Conservation (phyloP, 2,113 vertebrate species). For the Pimephales promelas region DNA sequence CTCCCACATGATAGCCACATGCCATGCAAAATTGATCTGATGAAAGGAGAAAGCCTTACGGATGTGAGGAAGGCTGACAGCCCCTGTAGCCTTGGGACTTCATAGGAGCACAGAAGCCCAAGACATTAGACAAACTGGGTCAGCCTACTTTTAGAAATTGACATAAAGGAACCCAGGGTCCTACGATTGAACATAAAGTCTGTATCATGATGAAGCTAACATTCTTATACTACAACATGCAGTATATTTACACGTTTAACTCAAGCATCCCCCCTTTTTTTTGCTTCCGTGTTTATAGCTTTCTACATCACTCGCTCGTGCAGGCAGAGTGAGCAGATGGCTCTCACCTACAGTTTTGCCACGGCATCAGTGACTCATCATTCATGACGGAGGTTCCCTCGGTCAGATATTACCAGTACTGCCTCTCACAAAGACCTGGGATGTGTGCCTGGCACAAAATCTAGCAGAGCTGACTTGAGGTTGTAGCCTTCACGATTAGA, state of each 20-base stretch:
- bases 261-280: not conserved
- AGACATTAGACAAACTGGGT: conserved; percentile 53
- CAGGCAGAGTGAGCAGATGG: conserved; percentile 59
- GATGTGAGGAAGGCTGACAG: conserved; percentile 30
- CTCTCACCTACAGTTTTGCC: conserved; percentile 64
- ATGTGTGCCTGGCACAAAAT: not conserved
- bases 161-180: conserved; percentile 5
- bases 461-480: not conserved
- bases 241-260: not conserved
- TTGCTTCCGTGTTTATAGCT: not conserved
- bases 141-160: conserved; percentile 49
- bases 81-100: conserved; percentile 46
- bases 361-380: conserved; percentile 67
- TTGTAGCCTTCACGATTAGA: not conserved
- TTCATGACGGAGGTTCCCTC: conserved; percentile 53
- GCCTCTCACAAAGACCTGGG: conserved; percentile 33
- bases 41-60: conserved; percentile 24
- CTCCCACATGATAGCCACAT: conserved; percentile 26
- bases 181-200: not conserved
- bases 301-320: not conserved
- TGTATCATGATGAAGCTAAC: not conserved
- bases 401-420: conserved; percentile 1
- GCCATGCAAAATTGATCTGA: conserved; percentile 52
- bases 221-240: not conserved
- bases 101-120: conserved; percentile 13